Conservation (phyloP, 2,797 vertebrate species). For the Poeciliopsis paucimaculata region DNA sequence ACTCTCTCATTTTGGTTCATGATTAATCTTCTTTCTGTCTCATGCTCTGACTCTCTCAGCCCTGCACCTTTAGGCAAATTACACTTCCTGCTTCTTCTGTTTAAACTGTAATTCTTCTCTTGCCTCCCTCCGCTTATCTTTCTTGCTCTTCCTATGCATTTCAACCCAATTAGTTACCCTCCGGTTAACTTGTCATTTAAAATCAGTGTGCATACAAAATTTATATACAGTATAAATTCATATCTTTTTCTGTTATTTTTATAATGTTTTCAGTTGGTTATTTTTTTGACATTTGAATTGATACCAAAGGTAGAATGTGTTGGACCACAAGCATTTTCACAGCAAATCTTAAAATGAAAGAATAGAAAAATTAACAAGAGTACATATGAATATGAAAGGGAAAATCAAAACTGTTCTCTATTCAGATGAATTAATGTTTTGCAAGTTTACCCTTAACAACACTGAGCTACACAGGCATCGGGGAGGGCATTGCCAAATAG, state of each 20-base stretch:
- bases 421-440: neutral
- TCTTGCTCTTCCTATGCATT: slow-evolving; percentile 41
- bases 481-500: neutral
- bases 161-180: slow-evolving; percentile 57
- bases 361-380: too few species aligned
- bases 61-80: slow-evolving; percentile 33
- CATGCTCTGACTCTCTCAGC: slow-evolving; percentile 10
- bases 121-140: slow-evolving; percentile 26
- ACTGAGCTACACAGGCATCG: neutral
- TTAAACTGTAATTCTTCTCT: slow-evolving; percentile 36
- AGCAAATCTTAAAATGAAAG: neutral
- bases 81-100: slow-evolving; percentile 37
- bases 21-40: slow-evolving; percentile 13
- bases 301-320: neutral
- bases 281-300: neutral
- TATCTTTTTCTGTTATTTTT: neutral
- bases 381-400: neutral
- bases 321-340: slow-evolving; percentile 11
- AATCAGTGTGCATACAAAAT: slow-evolving; percentile 19
- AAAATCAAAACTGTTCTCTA: neutral
- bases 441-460: neutral
- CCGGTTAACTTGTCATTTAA: slow-evolving; percentile 50
- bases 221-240: neutral
- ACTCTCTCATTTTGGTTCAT: slow-evolving; percentile 11
- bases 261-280: neutral